These are phyloP conservation scores for Delphinapterus leucas DNA, from an alignment of 2,113 vertebrate species.

Conservation along the genomic window DNA sequence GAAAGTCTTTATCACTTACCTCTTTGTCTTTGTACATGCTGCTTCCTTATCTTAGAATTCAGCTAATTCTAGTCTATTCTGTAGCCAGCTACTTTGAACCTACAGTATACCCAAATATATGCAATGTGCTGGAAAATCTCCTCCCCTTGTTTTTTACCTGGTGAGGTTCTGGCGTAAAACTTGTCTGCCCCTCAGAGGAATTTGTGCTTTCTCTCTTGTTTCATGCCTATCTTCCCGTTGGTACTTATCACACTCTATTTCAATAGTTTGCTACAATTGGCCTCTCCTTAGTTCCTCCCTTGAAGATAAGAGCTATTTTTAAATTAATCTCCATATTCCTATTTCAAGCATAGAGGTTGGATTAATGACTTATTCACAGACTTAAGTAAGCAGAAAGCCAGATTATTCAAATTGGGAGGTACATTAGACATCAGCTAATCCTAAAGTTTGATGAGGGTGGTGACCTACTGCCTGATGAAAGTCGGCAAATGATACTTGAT, in stretches of 20 bases:
- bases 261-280: background rate
- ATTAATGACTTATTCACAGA: background rate
- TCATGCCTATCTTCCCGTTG: background rate
- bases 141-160: background rate
- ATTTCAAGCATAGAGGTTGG: background rate
- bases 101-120: background rate
- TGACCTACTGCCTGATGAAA: background rate
- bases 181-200: background rate
- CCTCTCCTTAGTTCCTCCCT: background rate
- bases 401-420: background rate
- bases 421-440: background rate
- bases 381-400: background rate
- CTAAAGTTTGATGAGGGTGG: background rate
- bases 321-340: background rate
- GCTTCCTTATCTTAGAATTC: background rate
- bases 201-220: background rate
- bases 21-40: background rate
- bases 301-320: background rate
- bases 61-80: background rate
- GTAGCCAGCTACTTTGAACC: background rate
- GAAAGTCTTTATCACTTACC: constrained; percentile 10
- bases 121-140: background rate
- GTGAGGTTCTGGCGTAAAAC: background rate
- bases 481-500: background rate
- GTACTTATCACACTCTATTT: background rate